Evolutionary conservation across 2,888 invertebrate genomes (phyloP).

Genomic region (Drosophila robusta): DNA sequence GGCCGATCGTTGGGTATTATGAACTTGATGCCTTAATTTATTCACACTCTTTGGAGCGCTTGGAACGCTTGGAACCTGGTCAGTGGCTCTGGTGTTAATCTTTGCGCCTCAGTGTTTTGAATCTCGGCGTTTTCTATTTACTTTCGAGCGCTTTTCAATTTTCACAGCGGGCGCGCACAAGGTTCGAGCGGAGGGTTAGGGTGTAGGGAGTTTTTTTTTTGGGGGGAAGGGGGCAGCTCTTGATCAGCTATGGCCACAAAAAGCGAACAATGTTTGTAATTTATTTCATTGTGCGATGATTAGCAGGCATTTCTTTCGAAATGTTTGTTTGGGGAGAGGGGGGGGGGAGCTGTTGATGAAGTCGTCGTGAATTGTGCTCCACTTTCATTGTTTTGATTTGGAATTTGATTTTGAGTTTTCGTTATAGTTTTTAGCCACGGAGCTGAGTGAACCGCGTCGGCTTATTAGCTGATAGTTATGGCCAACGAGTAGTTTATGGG

Average conservation of each 20-base stretch:
- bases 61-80: conserved; percentile 4
- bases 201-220: no score
- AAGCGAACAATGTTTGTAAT: conserved; percentile 77
- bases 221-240: conserved; percentile 12
- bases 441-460: conserved; percentile 21
- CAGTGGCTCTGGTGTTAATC: conserved; percentile 64
- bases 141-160: conserved; percentile 77
- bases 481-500: conserved; percentile 64
- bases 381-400: conserved; percentile 66
- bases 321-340: neutral
- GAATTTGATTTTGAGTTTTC: conserved; percentile 40
- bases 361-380: conserved; percentile 59
- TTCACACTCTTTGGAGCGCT: conserved; percentile 72
- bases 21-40: conserved; percentile 82
- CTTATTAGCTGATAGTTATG: conserved; percentile 77
- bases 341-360: conserved; percentile 14
- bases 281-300: conserved; percentile 82
- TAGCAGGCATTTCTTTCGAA: conserved; percentile 74
- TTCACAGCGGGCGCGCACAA: conserved; percentile 62
- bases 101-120: conserved; percentile 60
- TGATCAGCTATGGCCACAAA: conserved; percentile 41
- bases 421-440: conserved; percentile 40
- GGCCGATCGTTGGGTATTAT: conserved; percentile 78
- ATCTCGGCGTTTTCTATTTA: conserved; percentile 68
- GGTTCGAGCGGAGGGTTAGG: no score